phyloP scores from a whole-genome alignment of 2,888 invertebrate genomes.

The Cephus nigrinus region DNA sequence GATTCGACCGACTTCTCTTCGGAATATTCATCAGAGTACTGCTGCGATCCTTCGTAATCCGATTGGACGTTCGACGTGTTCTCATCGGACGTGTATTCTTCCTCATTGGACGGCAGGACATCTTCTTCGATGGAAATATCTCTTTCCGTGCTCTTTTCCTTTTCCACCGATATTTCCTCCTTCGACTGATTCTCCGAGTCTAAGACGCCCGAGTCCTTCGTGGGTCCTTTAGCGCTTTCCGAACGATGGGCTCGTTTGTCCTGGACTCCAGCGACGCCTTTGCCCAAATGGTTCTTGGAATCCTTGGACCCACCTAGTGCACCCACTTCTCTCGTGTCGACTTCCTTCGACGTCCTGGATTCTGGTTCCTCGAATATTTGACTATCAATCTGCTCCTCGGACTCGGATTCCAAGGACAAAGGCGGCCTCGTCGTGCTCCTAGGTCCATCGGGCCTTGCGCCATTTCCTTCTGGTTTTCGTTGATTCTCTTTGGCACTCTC shows the following conservation, averaged over 20 bases:
- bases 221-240: constrained; percentile 10
- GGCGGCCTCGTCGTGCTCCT: neutral
- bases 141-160: neutral
- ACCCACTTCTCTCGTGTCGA: constrained; percentile 32
- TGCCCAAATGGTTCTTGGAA: neutral
- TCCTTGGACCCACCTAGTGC: constrained; percentile 23
- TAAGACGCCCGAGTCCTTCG: constrained; percentile 6
- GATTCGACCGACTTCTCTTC: constrained; percentile 28
- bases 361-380: constrained; percentile 37
- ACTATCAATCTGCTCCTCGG: constrained; percentile 28
- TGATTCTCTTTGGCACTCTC: neutral
- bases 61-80: constrained; percentile 16
- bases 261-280: constrained; percentile 13
- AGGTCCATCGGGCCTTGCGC: neutral
- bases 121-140: constrained; percentile 15
- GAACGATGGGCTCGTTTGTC: constrained; percentile 15
- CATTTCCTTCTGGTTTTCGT: too few species aligned
- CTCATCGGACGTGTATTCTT: constrained; percentile 22
- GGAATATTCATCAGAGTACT: constrained; percentile 19
- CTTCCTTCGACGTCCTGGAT: constrained; percentile 36
- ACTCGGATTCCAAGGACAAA: constrained; percentile 9
- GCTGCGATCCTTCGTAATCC: neutral
- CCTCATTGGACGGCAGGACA: constrained; percentile 9
- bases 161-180: constrained; percentile 15
- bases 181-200: constrained; percentile 17